phyloP scores from a whole-genome alignment of 2,888 invertebrate species.

The Himalopsyche anomala region DNA sequence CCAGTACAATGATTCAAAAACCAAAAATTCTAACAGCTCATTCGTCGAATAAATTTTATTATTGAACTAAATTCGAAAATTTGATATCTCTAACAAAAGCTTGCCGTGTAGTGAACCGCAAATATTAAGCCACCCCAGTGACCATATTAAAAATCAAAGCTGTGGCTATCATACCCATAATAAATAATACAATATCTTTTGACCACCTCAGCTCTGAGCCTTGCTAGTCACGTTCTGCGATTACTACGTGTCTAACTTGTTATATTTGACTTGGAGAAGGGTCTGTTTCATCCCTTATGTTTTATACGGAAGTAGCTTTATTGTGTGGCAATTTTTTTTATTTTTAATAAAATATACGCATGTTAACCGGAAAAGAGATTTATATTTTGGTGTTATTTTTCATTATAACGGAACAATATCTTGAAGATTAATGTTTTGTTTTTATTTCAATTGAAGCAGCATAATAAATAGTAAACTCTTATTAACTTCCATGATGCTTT shows the following conservation, averaged over 20 bases:
- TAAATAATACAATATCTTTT: constrained; percentile 43
- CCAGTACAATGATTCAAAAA: too few relatives aligned
- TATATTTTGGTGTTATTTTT: too few relatives aligned
- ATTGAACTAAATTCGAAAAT: too few relatives aligned
- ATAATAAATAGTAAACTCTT: too few relatives aligned
- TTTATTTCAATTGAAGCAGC: too few relatives aligned
- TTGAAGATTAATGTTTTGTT: too few relatives aligned
- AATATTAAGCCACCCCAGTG: background rate
- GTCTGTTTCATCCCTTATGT: constrained; percentile 9
- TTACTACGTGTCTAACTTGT: constrained; percentile 40
- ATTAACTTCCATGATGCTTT: too few relatives aligned
- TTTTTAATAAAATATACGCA: background rate
- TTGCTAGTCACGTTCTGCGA: constrained; percentile 28
- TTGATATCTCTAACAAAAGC: background rate
- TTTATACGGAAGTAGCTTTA: constrained; percentile 8
- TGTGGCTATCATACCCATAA: constrained; percentile 33
- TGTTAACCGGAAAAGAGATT: too few relatives aligned
- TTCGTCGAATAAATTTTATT: too few relatives aligned
- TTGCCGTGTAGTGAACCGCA: background rate
- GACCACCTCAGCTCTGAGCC: constrained; percentile 32
- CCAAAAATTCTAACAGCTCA: too few relatives aligned
- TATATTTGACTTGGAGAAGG: constrained; percentile 37
- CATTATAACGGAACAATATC: too few relatives aligned
- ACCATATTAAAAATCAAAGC: constrained; percentile 43
- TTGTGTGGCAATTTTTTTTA: background rate